Evolutionary conservation across 2,113 vertebrate genomes (phyloP).

Genomic region (Psilopsiagon aurifrons): DNA sequence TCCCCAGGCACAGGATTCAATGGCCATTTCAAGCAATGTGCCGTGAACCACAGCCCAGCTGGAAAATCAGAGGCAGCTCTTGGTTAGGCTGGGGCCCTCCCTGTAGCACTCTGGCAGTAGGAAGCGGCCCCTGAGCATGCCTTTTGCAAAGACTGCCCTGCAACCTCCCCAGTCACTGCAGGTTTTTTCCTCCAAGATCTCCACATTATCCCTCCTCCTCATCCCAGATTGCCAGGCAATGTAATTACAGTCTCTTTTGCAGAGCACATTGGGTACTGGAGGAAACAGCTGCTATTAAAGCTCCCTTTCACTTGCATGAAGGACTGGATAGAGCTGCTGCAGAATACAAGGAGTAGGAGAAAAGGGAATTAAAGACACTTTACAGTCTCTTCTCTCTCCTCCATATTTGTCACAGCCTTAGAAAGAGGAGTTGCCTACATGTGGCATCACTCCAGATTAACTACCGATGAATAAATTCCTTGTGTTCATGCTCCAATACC

Average conservation of each 20-base stretch:
- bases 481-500: neutral
- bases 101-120: neutral
- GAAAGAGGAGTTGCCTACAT: neutral
- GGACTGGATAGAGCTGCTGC: neutral
- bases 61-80: neutral
- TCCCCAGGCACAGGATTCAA: neutral
- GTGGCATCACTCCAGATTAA: neutral
- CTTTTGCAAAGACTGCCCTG: neutral
- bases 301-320: neutral
- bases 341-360: neutral
- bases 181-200: neutral
- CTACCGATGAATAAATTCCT: slow-evolving; percentile 32
- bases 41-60: neutral
- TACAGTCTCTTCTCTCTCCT: neutral
- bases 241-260: neutral
- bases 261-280: neutral
- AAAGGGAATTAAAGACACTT: neutral
- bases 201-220: neutral
- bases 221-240: neutral
- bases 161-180: neutral
- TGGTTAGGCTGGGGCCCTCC: neutral
- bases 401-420: neutral
- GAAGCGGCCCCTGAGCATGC: neutral
- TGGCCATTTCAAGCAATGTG: neutral
- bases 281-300: neutral